Percentiles rank a stretch among this genome's conserved stretches.
Evolutionary conservation across 2,888 invertebrate species (phyloP).

Genomic region (Heliconius ismenius): DNA sequence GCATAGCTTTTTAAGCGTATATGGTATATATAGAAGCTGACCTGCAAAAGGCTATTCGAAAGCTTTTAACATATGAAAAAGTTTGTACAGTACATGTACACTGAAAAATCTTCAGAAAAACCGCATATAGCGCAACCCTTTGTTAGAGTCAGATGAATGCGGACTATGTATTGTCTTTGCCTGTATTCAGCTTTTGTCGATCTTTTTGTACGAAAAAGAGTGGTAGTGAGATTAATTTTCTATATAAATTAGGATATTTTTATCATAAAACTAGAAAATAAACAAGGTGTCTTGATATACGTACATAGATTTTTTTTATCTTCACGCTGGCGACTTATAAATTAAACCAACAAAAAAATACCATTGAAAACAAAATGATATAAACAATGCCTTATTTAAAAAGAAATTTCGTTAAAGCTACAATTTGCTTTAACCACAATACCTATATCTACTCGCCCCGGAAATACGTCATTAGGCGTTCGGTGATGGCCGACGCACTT

Average conservation of each 20-base stretch:
- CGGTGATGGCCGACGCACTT: constrained; percentile 51
- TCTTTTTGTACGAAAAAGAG: constrained; percentile 21
- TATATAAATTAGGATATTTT: too few species aligned
- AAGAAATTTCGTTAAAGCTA: neutral
- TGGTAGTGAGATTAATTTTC: constrained; percentile 2
- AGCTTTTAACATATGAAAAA: constrained; percentile 26
- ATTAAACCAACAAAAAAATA: too few species aligned
- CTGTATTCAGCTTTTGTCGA: constrained; percentile 22
- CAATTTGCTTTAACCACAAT: neutral
- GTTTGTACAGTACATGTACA: constrained; percentile 6
- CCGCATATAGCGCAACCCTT: constrained; percentile 11
- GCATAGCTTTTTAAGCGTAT: neutral
- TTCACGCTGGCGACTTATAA: too few species aligned
- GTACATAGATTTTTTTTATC: neutral
- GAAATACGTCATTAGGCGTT: constrained; percentile 64
- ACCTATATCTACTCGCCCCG: constrained; percentile 42
- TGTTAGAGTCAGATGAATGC: constrained; percentile 21
- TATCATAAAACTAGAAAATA: neutral
- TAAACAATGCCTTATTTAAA: neutral
- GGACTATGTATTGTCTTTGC: constrained; percentile 19
- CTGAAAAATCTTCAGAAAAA: constrained; percentile 19
- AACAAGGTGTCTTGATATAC: neutral
- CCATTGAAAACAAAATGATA: too few species aligned
- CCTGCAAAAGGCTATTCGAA: constrained; percentile 22
- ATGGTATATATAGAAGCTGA: constrained; percentile 1